Evolutionary conservation across 2,113 vertebrate genomes (phyloP).

Genomic region (Strix aluco): DNA sequence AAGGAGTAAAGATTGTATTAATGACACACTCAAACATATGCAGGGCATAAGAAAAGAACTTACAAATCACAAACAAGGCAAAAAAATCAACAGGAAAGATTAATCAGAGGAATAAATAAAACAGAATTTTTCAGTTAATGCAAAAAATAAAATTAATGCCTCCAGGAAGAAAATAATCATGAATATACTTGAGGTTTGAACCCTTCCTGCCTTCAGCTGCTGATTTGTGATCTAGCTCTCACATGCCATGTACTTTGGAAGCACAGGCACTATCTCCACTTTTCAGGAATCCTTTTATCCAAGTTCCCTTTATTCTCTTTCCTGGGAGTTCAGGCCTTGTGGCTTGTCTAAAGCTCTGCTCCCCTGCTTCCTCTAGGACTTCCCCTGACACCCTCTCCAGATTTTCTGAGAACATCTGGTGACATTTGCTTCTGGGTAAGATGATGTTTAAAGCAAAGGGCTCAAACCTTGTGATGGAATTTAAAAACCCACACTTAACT

Average conservation of each 20-base stretch:
- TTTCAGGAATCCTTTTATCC: neutral
- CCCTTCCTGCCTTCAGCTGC: neutral
- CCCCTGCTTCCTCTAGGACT: neutral
- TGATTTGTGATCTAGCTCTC: neutral
- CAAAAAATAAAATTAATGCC: neutral
- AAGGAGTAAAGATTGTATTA: neutral
- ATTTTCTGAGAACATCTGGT: neutral
- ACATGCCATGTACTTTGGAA: neutral
- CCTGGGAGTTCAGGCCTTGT: neutral
- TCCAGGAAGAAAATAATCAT: neutral
- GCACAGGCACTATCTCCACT: neutral
- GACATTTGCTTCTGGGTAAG: neutral
- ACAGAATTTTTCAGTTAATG: neutral
- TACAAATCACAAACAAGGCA: neutral
- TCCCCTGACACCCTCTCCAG: neutral
- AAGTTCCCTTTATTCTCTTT: neutral
- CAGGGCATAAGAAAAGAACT: neutral
- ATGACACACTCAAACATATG: neutral
- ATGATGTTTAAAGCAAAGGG: neutral
- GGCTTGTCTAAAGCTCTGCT: neutral
- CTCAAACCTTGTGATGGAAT: neutral
- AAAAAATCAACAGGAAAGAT: neutral
- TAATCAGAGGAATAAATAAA: neutral
- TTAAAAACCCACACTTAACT: neutral
- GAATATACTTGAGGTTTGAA: neutral